phyloP scores from a whole-genome alignment of 2,797 vertebrate species.

The Meda fulgida region DNA sequence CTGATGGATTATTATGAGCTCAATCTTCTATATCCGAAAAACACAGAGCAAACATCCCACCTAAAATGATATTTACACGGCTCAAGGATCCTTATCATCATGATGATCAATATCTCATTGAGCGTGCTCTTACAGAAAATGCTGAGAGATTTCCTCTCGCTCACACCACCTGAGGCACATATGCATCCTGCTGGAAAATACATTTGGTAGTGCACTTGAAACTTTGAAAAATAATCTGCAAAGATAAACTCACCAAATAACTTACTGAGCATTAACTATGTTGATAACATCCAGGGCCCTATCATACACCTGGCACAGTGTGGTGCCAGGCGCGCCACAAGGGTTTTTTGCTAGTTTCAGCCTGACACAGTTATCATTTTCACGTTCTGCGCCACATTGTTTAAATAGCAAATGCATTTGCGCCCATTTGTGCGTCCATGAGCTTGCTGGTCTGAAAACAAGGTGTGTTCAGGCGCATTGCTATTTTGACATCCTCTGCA shows the following conservation, averaged over 20 bases:
- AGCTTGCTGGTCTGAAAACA: too few species aligned
- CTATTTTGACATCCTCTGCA: too few species aligned
- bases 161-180: conserved; percentile 31
- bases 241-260: background rate
- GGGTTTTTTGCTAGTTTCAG: too few species aligned
- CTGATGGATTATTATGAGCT: conserved; percentile 24
- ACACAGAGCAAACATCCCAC: conserved; percentile 15
- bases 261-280: background rate
- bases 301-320: too few species aligned
- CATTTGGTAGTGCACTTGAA: conserved; percentile 25
- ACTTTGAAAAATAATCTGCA: conserved; percentile 6
- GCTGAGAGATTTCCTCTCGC: conserved; percentile 28
- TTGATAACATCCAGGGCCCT: background rate
- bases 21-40: conserved; percentile 7
- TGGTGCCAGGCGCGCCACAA: too few species aligned
- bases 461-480: too few species aligned
- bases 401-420: too few species aligned
- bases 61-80: conserved; percentile 35
- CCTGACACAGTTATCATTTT: too few species aligned
- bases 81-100: conserved; percentile 26
- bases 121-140: conserved; percentile 30
- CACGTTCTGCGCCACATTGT: too few species aligned
- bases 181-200: conserved; percentile 16
- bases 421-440: too few species aligned
- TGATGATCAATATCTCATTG: conserved; percentile 43